Evolutionary conservation across 2,797 vertebrate genomes (phyloP).

Genomic region (Zalophus californianus): DNA sequence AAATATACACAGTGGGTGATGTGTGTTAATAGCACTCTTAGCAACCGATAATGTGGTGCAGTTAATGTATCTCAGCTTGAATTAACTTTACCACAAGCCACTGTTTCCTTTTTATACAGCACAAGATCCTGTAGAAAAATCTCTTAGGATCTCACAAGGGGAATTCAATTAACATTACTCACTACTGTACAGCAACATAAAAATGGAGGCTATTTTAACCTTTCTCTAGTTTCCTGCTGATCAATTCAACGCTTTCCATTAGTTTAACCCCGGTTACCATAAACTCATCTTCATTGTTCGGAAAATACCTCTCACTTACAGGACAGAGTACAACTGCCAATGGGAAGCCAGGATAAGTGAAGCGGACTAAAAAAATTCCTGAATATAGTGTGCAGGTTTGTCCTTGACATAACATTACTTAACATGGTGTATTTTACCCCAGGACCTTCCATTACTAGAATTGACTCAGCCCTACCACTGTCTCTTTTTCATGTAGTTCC

Average conservation of each 20-base stretch:
- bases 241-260: slow-evolving; percentile 86
- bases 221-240: slow-evolving; percentile 82
- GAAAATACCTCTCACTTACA: slow-evolving; percentile 47
- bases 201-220: slow-evolving; percentile 83
- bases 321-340: not conserved
- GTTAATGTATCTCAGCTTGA: slow-evolving; percentile 89
- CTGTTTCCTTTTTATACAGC: slow-evolving; percentile 89
- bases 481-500: not conserved
- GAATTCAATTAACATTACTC: slow-evolving; percentile 87
- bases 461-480: fast-evolving
- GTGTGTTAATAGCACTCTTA: slow-evolving; percentile 88
- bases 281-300: slow-evolving; percentile 74
- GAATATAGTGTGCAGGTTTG: not conserved
- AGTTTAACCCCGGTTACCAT: slow-evolving; percentile 83
- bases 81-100: slow-evolving; percentile 87
- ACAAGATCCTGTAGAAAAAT: slow-evolving; percentile 84
- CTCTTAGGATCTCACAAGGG: slow-evolving; percentile 85
- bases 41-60: slow-evolving; percentile 84
- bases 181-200: slow-evolving; percentile 80
- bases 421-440: not conserved
- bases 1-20: slow-evolving; percentile 87
- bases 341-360: not conserved
- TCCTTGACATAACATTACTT: not conserved
- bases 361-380: not conserved
- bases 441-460: not conserved